Percentiles rank a stretch among this genome's conserved stretches.
phyloP scores from a whole-genome alignment of 2,797 vertebrate species.

The Chloroceryle inda region DNA sequence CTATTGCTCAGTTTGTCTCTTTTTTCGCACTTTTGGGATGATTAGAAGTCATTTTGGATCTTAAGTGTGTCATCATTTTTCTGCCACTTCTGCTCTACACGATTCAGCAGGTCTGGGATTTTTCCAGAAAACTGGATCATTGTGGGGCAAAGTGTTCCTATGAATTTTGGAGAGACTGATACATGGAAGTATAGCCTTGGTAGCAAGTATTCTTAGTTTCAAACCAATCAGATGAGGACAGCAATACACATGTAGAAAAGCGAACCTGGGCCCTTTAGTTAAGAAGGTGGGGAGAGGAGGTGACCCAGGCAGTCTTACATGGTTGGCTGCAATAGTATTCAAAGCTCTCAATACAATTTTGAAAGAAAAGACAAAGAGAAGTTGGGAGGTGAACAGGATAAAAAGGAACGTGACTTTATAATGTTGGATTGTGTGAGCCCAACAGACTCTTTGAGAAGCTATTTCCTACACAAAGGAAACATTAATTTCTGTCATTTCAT shows the following conservation, averaged over 20 bases:
- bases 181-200: not conserved
- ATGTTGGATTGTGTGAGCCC: not conserved
- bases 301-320: not conserved
- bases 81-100: not conserved
- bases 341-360: not conserved
- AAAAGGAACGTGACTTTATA: not conserved
- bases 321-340: not conserved
- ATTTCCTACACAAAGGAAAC: not conserved
- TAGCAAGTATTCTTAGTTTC: not conserved
- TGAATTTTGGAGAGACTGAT: not conserved
- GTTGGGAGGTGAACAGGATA: not conserved
- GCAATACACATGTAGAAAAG: not conserved
- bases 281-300: not conserved
- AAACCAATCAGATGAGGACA: not conserved
- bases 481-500: not conserved
- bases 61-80: not conserved
- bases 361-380: not conserved
- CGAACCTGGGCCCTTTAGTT: not conserved
- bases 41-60: not conserved
- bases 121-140: not conserved
- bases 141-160: not conserved
- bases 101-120: accelerated
- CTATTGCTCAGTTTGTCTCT: not conserved
- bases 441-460: not conserved
- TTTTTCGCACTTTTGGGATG: not conserved